These are phyloP conservation scores for Heterodera filipjevi DNA, from an alignment of 2,888 invertebrate species.

Conservation along the genomic window DNA sequence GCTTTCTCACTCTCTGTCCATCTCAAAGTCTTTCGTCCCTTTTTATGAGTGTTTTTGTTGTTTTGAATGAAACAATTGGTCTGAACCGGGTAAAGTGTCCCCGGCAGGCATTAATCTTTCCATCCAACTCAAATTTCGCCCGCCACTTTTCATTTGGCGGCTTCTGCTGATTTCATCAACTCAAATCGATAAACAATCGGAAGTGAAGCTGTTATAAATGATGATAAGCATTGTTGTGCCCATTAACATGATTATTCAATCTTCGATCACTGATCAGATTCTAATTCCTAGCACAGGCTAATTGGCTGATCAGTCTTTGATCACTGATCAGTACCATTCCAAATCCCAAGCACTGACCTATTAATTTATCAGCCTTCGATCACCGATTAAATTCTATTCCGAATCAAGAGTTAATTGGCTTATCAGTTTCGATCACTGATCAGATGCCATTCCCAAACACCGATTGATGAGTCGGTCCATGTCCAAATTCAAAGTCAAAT, in stretches of 20 bases:
- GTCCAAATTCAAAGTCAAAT: constrained; percentile 41
- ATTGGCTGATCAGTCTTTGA: too few species aligned
- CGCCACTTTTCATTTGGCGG: not conserved
- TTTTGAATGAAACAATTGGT: constrained; percentile 10
- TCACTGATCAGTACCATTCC: too few species aligned
- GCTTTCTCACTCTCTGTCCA: too few species aligned
- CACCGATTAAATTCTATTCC: too few species aligned
- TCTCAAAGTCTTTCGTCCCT: not conserved
- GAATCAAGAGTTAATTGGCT: too few species aligned
- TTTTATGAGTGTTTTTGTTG: not conserved
- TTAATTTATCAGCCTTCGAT: too few species aligned
- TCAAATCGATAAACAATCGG: not conserved
- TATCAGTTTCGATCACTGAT: too few species aligned
- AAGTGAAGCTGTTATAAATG: too few species aligned
- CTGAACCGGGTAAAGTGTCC: not conserved
- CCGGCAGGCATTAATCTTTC: not conserved
- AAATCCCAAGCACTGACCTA: too few species aligned
- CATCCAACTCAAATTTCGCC: not conserved
- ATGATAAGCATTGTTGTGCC: too few species aligned
- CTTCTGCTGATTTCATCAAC: not conserved
- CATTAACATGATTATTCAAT: not conserved
- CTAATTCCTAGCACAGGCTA: too few species aligned
- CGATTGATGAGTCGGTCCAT: constrained; percentile 1
- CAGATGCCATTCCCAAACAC: not conserved
- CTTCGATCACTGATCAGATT: not conserved